phyloP scores from a whole-genome alignment of 1,140 invertebrate genomes.

The Contarinia nasturtii region DNA sequence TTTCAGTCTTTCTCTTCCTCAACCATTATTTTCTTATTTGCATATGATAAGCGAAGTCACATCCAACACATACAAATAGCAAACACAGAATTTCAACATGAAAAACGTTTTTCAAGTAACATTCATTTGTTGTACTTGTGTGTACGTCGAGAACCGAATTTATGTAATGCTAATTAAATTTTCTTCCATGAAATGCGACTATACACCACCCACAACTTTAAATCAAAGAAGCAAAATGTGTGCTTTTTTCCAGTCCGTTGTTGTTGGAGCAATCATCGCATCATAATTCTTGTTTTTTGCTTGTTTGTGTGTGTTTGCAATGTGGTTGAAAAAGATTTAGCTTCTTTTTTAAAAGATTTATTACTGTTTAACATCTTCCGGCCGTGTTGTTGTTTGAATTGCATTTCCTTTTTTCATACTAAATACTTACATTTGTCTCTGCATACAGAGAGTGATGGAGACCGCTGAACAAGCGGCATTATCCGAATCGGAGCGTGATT shows the following conservation, averaged over 20 bases:
- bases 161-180: neutral
- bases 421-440: conserved; percentile 8
- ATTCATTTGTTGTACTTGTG: neutral
- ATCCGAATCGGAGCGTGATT: conserved; percentile 30
- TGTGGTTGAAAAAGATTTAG: conserved; percentile 4
- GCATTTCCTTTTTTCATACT: neutral
- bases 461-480: conserved; percentile 67
- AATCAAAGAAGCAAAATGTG: neutral
- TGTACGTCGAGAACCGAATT: neutral
- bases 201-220: neutral
- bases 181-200: neutral
- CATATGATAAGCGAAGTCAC: neutral
- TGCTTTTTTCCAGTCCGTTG: conserved; percentile 2
- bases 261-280: conserved; percentile 12
- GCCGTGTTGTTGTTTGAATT: neutral
- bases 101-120: neutral
- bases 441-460: conserved; percentile 62
- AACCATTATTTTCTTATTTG: too few species aligned
- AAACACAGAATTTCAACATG: neutral
- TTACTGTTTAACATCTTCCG: neutral
- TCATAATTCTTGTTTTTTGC: conserved; percentile 1
- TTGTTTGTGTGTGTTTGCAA: neutral
- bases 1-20: neutral
- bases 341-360: neutral
- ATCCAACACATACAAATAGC: neutral